Evolutionary conservation across 2,113 vertebrate species (phyloP), one percentile per base, ranked within the genome.

Genomic region (Zootoca vivipara): DNA sequence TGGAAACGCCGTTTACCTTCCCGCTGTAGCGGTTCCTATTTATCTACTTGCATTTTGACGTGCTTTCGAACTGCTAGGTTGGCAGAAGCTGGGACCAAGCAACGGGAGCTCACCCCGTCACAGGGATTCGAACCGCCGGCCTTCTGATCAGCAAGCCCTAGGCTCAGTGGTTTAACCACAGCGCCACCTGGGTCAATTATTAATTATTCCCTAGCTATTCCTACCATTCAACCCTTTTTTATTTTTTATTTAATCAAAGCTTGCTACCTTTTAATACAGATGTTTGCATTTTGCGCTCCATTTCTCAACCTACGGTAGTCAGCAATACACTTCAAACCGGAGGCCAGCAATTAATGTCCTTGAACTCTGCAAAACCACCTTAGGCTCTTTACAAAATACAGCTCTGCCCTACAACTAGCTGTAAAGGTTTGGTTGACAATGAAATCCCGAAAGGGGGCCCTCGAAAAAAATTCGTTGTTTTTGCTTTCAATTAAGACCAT

Each of bases 381-480:
- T 82, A 82, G 78, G 78, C 38, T 64, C 0, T 3, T 35, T 56
- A 38, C 28, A 83, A 74, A 90, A 92, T 85, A 64, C 33, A 92
- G 6, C 35, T 86, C 74, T 0, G 0, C 77, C 81, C 52, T 85
- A 78, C 81, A 93, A 87, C 89, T 89, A 91, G 69, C 77, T 87
- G 35, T 67, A 87, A 89, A 91, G 74, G 38, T 89, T 92, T 92
- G 64, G 38, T 87, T 82, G 90, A 86, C 92, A 93, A 93, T 91
- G 79, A 93, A 88, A 93, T 93, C 89, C 86, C 89, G 78, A 85
- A 62, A 40, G 35, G 77, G 87, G 89, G 89, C 84, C 30, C 24
- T 28, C 8, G 2, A 79, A 52, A 73, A 85, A 90, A 92, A 85
- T 79, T 89, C 78, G 90, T 78, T 88, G 72, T 58, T 85, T 86